Evolutionary conservation across 2,888 invertebrate species (phyloP).

Genomic region (Auanema sp.): DNA sequence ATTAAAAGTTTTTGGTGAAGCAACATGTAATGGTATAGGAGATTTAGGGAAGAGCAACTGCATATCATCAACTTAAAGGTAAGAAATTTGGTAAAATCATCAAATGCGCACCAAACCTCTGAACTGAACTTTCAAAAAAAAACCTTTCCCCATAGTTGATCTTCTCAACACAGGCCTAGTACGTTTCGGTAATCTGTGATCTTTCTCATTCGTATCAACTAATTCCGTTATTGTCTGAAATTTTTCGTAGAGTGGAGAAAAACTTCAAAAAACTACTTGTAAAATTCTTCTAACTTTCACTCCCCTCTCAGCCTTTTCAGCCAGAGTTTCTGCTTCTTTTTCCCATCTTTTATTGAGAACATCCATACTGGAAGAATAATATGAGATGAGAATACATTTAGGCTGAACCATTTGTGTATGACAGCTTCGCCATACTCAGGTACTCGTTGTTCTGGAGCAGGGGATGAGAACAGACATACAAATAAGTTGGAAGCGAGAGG

Average conservation of each 20-base stretch:
- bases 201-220: slow-evolving; percentile 16
- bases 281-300: background rate
- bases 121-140: slow-evolving; percentile 5
- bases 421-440: slow-evolving; percentile 4
- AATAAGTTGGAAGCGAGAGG: slow-evolving; percentile 6
- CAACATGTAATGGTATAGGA: slow-evolving; percentile 1
- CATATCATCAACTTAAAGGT: slow-evolving; percentile 12
- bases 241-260: background rate
- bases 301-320: background rate
- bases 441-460: background rate
- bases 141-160: slow-evolving; percentile 7
- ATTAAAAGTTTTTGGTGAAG: background rate
- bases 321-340: background rate
- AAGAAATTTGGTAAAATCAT: background rate
- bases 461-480: slow-evolving; percentile 11
- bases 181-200: background rate
- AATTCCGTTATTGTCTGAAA: slow-evolving; percentile 13
- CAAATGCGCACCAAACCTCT: slow-evolving; percentile 8
- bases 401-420: slow-evolving; percentile 15
- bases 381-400: background rate
- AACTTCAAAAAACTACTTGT: background rate
- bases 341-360: slow-evolving; percentile 5
- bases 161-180: slow-evolving; percentile 7
- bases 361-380: background rate
- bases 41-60: slow-evolving; percentile 4